Conservation (phyloP, 2,888 invertebrate species). For the Acrobasis consociella region DNA sequence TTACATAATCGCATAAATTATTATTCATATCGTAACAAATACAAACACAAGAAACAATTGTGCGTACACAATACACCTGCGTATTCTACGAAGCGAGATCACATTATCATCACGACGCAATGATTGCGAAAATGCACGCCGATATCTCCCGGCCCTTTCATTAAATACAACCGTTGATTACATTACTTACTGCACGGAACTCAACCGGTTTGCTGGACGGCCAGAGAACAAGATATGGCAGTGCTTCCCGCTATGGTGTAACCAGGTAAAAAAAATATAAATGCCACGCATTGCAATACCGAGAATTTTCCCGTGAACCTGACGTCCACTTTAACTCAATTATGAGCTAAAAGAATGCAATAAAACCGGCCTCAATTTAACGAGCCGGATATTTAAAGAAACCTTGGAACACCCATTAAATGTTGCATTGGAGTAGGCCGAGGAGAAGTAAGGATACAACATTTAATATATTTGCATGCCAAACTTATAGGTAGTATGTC, state of each 20-base stretch:
- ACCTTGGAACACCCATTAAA: conserved; percentile 15
- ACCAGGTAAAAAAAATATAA: conserved; percentile 1
- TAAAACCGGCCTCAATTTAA: conserved; percentile 16
- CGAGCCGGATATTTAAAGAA: conserved; percentile 15
- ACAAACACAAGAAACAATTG: conserved; percentile 57
- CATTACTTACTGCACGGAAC: background rate
- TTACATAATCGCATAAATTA: conserved; percentile 75
- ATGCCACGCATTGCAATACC: conserved; percentile 5
- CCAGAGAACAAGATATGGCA: background rate
- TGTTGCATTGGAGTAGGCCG: background rate
- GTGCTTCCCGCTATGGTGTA: conserved; percentile 8
- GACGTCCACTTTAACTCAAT: conserved; percentile 13
- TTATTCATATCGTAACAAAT: conserved; percentile 72
- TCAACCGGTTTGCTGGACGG: conserved; percentile 21
- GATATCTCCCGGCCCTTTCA: background rate
- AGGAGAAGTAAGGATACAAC: background rate
- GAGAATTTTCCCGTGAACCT: conserved; percentile 9
- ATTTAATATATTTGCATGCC: background rate
- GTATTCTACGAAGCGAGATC: conserved; percentile 38
- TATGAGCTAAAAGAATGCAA: conserved; percentile 17
- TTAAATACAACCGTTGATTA: background rate
- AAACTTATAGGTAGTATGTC: background rate
- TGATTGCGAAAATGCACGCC: conserved; percentile 50
- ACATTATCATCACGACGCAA: conserved; percentile 42
- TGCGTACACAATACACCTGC: conserved; percentile 39